Base-by-base conservation (phyloP, 2,888 invertebrate genomes). In the Eilema depressum region DNA sequence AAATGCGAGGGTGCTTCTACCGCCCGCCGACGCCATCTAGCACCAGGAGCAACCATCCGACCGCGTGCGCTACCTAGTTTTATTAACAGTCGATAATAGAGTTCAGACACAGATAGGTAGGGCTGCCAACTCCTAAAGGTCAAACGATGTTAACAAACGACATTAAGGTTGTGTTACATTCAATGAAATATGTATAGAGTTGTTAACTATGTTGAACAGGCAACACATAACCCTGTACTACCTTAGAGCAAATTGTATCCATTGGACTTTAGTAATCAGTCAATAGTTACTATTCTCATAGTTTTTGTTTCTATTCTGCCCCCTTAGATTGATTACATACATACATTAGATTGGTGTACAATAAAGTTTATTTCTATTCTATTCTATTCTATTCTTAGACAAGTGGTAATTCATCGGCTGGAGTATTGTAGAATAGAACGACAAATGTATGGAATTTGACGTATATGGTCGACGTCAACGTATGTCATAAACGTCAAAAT, bases 1-100 rank as follows among this genome's bases (percentile, higher is more conserved):
- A 92, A 95, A 95, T 95, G 88, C 77, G 81, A 85, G 80, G 81
- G 86, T 85, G 88, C 89, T 87, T 88, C 90, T 86, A 85, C 73
- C 66, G 76, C 84, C 86, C 85, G 81, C 83, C 86, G 82, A 80
- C 84, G 83, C 80, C 86, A 82, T 83, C 83, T 83, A 84, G 77
- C 79, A 78, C 78, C 77, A 75, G 66, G 76, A 77, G 77, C 77
- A 78, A 78, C 85, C 77, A 83, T 78, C 82, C 81, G 75, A 78
- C 85, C 84, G 86, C 85, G 82, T 87, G 86, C 83, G 85, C 88
- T 90, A 88, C 89, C 88, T 86, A 89, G 84, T 91, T 90, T 89
- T 89, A 88, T 90, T 90, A 89, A 86, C 85, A 83, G 85, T 84
- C 83, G 85, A 87, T 88, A 88, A 91, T 90, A 90, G 88, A 90